A percentile compares a stretch with the other conserved stretches of the same genome.
Evolutionary conservation across 1,140 invertebrate genomes (phyloP).

Genomic region (Parapsyche elsis): DNA sequence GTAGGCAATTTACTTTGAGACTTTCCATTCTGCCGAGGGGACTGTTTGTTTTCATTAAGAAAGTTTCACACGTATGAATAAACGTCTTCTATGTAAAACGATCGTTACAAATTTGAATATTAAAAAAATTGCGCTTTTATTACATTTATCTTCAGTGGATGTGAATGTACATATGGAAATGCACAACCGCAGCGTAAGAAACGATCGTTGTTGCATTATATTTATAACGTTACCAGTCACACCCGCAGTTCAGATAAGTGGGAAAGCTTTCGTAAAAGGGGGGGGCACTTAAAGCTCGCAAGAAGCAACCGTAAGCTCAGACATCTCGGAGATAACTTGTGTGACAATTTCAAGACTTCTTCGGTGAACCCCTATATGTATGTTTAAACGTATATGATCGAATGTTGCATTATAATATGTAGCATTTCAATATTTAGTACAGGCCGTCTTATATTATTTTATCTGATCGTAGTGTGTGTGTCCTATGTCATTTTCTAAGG

Average conservation of each 20-base stretch:
- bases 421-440: too few species aligned
- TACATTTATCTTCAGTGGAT: neutral
- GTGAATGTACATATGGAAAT: neutral
- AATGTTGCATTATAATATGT: too few species aligned
- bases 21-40: conserved; percentile 48
- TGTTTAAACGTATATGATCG: conserved; percentile 40
- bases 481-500: conserved; percentile 39
- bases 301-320: conserved; percentile 53
- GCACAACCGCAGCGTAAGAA: neutral
- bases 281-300: conserved; percentile 55
- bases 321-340: conserved; percentile 56
- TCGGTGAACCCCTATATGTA: conserved; percentile 54
- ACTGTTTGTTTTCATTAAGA: conserved; percentile 56
- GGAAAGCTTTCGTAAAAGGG: conserved; percentile 50
- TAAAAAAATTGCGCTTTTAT: neutral
- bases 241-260: conserved; percentile 51
- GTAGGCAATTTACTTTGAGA: conserved; percentile 57
- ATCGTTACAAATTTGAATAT: neutral
- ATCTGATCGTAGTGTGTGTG: conserved; percentile 4
- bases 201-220: conserved; percentile 28
- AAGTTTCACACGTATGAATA: conserved; percentile 34
- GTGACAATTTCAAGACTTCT: conserved; percentile 57
- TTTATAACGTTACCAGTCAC: conserved; percentile 50
- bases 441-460: neutral
- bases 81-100: neutral